Percentiles rank a stretch among this genome's conserved stretches.
Conservation (phyloP, 2,888 invertebrate genomes). For the Acanthosepion pharaonis region DNA sequence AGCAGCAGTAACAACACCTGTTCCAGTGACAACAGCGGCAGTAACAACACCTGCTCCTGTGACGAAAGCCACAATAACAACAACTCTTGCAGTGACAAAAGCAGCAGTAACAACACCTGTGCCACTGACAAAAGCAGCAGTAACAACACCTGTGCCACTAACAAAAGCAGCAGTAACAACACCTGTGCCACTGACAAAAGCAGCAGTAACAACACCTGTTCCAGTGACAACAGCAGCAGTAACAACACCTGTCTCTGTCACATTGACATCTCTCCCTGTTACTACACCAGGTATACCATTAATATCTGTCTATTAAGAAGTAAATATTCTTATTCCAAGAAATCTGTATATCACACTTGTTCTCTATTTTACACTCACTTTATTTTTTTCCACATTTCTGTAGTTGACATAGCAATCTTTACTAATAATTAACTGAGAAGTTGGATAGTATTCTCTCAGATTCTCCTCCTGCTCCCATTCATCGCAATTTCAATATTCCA, state of each 20-base stretch:
- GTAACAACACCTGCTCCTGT: no score
- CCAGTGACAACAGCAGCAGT: neutral
- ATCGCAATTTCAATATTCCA: no score
- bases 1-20: neutral
- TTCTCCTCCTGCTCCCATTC: no score
- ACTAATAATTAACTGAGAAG: no score
- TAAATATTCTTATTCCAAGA: no score
- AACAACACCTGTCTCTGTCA: neutral
- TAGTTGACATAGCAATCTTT: no score
- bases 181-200: neutral
- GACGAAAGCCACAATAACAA: neutral
- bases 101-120: neutral
- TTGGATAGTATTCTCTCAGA: no score
- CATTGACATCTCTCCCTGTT: neutral
- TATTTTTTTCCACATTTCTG: no score
- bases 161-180: neutral
- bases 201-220: neutral
- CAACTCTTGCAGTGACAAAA: neutral
- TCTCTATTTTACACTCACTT: no score
- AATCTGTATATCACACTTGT: no score
- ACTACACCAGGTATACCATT: neutral
- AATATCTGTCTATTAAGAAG: neutral
- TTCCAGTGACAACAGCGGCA: neutral
- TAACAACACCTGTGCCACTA: neutral
- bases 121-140: neutral